Percentiles rank a stretch among this genome's conserved stretches.
Evolutionary conservation across 2,797 vertebrate species (phyloP).

Genomic region (Cyprinodon diabolis): DNA sequence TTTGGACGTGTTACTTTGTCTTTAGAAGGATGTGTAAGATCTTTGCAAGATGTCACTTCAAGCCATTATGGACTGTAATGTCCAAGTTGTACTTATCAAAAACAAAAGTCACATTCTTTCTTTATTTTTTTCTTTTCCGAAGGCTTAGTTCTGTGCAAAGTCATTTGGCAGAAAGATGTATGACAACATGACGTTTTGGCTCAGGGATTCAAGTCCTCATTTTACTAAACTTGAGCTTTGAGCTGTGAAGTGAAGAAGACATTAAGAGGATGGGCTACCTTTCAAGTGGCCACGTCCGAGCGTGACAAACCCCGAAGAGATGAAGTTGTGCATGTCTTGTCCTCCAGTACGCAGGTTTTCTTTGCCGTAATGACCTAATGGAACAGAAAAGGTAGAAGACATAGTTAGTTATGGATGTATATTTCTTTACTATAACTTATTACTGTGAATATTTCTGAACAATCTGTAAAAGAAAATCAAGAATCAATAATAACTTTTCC

Average conservation of each 20-base stretch:
- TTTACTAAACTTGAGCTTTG: slow-evolving; percentile 7
- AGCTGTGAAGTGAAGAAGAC: neutral
- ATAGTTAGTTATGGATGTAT: neutral
- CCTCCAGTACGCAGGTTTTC: slow-evolving; percentile 90
- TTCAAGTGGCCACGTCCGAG: slow-evolving; percentile 94
- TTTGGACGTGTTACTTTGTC: slow-evolving; percentile 53
- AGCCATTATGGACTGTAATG: slow-evolving; percentile 35
- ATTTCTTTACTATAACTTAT: neutral
- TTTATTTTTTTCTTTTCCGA: neutral
- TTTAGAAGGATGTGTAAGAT: slow-evolving; percentile 38
- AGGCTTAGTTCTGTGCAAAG: neutral
- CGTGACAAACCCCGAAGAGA: slow-evolving; percentile 98
- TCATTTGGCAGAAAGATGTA: slow-evolving; percentile 36
- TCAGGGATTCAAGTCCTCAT: slow-evolving; percentile 7
- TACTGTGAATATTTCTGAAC: neutral
- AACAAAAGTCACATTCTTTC: slow-evolving; percentile 46
- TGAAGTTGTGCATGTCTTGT: slow-evolving; percentile 96
- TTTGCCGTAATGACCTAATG: slow-evolving; percentile 88
- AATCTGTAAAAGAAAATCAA: neutral
- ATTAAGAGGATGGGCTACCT: slow-evolving; percentile 80
- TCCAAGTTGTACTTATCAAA: slow-evolving; percentile 33
- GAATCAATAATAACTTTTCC: neutral
- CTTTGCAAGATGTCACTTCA: slow-evolving; percentile 54
- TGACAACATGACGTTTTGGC: slow-evolving; percentile 34
- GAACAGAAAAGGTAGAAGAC: neutral